Base-by-base conservation (phyloP, 2,888 invertebrate genomes). In the Amiota minor region DNA sequence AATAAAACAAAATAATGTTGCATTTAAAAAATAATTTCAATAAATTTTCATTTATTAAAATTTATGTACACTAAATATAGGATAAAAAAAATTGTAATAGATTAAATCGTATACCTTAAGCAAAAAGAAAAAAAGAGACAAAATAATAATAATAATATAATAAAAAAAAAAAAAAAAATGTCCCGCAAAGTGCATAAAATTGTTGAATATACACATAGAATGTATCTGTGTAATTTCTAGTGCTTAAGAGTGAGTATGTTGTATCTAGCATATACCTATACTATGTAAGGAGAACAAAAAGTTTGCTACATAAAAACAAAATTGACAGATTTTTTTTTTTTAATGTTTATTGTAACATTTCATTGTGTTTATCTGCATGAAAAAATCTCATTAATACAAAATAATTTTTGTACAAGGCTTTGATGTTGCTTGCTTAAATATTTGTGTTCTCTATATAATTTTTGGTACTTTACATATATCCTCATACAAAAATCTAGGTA, bases 21-120 rank as follows among this genome's bases (percentile, higher is more conserved):
- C 9, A 53, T 50, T 23, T 9, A 68, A 53, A 9, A 65, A 61
- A 61, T 14, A 68, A 73, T 73, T 71, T 70, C 65, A 71, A 73
- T 70, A 73, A 71, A 65, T 71, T 71, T 70, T 65, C 70, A 73
- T 73, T 73, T 73, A 73, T 73, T 47, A 69, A 71, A 71, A 74
- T 74, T 74, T 74, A 72, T 72, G 62, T 47, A 47, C 71, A 72
- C 64, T 72, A 72, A 71, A 74, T 69, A 56, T 64, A 55, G 61
- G 67, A 55, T 71, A 53, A 74, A 74, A 35, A 35, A 35, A 74
- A 71, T 49, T 71, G 65, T 74, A 61, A 71, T 53, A 73, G 70
- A 70, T 73, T 70, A 56, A 62, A 73, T 70, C 69, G 61, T 18
- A 35, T 50, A 49, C 61, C 20, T 49, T 35, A 64, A 45, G 11